phyloP scores from a whole-genome alignment of 2,888 invertebrate species.

The Lathronympha strigana region DNA sequence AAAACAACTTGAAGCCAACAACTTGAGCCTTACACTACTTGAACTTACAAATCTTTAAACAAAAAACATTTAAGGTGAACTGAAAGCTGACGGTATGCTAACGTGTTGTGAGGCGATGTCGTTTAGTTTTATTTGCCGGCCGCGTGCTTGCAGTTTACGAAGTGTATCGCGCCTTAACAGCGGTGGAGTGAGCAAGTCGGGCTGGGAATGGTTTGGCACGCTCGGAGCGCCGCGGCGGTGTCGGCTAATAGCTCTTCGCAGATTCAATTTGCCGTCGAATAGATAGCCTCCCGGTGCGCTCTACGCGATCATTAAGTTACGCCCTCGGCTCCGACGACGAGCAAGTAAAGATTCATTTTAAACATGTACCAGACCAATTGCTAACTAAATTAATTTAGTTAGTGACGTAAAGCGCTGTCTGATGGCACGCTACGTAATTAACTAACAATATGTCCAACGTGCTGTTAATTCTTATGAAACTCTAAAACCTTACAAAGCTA shows the following conservation, averaged over 20 bases:
- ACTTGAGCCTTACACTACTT: background rate
- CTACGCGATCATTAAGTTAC: conserved; percentile 78
- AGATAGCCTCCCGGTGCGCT: conserved; percentile 75
- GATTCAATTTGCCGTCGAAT: conserved; percentile 80
- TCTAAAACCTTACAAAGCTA: conserved; percentile 9
- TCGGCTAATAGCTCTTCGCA: conserved; percentile 80
- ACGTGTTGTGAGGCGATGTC: conserved; percentile 51
- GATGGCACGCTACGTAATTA: conserved; percentile 10
- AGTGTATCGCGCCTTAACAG: conserved; percentile 60
- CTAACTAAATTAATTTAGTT: conserved; percentile 54
- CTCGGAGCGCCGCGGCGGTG: conserved; percentile 67
- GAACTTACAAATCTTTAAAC: conserved; percentile 18
- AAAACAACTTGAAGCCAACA: background rate
- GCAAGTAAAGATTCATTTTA: conserved; percentile 62
- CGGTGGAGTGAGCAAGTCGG: conserved; percentile 46
- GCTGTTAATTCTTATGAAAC: conserved; percentile 3
- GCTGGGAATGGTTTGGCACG: conserved; percentile 69
- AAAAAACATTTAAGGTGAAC: conserved; percentile 35
- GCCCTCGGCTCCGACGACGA: conserved; percentile 62
- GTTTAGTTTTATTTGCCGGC: conserved; percentile 57
- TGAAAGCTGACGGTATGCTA: conserved; percentile 43
- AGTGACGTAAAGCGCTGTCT: conserved; percentile 45
- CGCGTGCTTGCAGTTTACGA: conserved; percentile 57
- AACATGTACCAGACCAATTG: conserved; percentile 58
- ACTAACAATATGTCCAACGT: conserved; percentile 32